phyloP scores from a whole-genome alignment of 2,888 invertebrate species.

The Muscina levida region DNA sequence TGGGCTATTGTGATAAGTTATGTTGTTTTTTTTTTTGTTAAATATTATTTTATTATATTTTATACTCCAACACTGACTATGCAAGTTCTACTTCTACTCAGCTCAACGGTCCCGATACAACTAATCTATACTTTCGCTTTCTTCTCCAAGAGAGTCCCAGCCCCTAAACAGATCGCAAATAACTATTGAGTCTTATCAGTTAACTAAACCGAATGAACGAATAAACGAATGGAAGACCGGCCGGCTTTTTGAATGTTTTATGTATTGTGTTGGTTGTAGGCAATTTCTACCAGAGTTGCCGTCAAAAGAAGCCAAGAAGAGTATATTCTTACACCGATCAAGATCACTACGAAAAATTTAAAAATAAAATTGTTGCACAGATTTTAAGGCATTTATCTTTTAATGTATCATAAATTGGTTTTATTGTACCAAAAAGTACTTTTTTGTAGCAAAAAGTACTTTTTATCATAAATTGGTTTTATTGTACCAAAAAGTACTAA shows the following conservation, averaged over 20 bases:
- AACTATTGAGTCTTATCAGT: conserved; percentile 52
- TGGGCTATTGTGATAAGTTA: conserved; percentile 52
- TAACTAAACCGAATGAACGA: conserved; percentile 8
- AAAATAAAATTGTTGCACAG: too few relatives aligned
- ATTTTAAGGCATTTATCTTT: too few relatives aligned
- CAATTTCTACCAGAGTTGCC: conserved; percentile 36
- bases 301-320: conserved; percentile 6
- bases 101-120: conserved; percentile 37
- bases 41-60: neutral
- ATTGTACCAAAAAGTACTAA: too few relatives aligned
- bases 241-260: conserved; percentile 49
- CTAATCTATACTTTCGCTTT: conserved; percentile 52
- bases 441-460: too few relatives aligned
- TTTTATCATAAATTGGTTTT: too few relatives aligned
- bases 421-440: too few relatives aligned
- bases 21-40: conserved; percentile 25
- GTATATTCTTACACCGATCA: too few relatives aligned
- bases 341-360: too few relatives aligned
- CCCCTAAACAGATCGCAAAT: conserved; percentile 12
- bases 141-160: neutral
- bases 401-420: too few relatives aligned
- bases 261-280: conserved; percentile 2
- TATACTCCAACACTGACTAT: neutral
- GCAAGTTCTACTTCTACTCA: conserved; percentile 35
- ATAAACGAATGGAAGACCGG: too few relatives aligned